Evolutionary conservation across 1,140 invertebrate species (phyloP), one percentile per base, ranked within the genome.

Genomic region (Arctopsyche grandis): DNA sequence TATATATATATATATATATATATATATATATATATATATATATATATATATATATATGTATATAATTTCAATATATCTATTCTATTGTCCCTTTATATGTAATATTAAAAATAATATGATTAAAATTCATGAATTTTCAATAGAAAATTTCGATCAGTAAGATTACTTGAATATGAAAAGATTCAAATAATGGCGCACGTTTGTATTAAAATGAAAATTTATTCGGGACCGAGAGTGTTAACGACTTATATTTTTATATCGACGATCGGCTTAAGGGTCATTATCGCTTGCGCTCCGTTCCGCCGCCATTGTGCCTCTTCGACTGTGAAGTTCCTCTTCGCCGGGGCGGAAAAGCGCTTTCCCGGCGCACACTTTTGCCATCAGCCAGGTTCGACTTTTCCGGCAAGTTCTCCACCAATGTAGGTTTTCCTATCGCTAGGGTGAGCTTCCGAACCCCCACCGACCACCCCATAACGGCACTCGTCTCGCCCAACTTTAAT

Each of bases 281-380:
- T 66, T 66, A 66, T 66, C 24, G 63, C 24, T 66, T 14, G 63
- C 21, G 7, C 56, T 9, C 26, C 63, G 63, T 66, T 66, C 24
- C 24, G 22, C 63, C 22, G 24, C 24, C 24, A 26, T 66, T 66
- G 63, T 66, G 63, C 63, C 22, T 14, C 24, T 24, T 66, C 24
- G 63, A 66, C 63, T 66, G 63, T 66, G 63, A 66, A 66, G 21
- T 66, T 66, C 24, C 21, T 66, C 24, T 29, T 26, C 63, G 63
- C 22, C 24, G 24, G 9, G 63, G 9, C 63, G 63, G 63, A 66
- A 66, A 66, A 66, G 63, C 63, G 63, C 63, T 66, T 66, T 66
- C 21, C 24, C 63, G 63, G 9, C 24, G 24, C 21, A 52, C 10
- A 52, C 48, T 38, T 38, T 38, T 38, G 29, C 29, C n/a, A n/a